These are phyloP conservation scores for Norana najaformis DNA, from an alignment of 2,888 invertebrate genomes.

Conservation along the genomic window DNA sequence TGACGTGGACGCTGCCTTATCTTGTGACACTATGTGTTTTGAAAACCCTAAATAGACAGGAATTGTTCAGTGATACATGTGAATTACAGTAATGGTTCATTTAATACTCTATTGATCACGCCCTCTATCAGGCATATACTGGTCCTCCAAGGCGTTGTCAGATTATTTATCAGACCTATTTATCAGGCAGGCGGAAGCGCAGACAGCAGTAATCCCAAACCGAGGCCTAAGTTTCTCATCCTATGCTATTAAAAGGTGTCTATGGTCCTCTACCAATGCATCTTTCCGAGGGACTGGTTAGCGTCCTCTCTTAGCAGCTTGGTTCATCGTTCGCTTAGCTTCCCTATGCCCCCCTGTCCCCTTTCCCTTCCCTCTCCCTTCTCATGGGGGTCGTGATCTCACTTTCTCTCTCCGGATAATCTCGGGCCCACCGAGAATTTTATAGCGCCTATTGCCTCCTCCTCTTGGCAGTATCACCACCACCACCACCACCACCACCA, in stretches of 20 bases:
- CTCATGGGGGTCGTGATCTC: neutral
- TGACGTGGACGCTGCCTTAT: no score
- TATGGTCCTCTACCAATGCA: no score
- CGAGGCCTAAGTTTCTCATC: neutral
- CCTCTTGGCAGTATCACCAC: neutral
- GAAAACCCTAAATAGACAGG: neutral
- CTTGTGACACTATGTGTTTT: no score
- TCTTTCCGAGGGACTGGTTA: no score
- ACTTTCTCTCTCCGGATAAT: neutral
- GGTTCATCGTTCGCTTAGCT: conserved; percentile 5
- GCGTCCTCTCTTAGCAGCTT: neutral
- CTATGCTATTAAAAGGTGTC: neutral
- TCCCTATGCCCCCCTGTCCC: neutral
- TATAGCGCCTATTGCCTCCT: no score
- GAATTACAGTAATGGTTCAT: neutral
- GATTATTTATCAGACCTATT: no score
- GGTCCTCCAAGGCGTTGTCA: no score
- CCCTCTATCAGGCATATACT: no score
- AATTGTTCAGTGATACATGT: neutral
- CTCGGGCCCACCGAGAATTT: neutral
- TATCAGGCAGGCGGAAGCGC: no score
- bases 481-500: no score
- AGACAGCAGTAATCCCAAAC: no score
- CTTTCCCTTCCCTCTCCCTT: neutral
- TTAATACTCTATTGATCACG: neutral